Percentiles rank a stretch among this genome's conserved stretches.
Conservation (phyloP, 2,113 vertebrate genomes). For the Sphyrna mokarran region DNA sequence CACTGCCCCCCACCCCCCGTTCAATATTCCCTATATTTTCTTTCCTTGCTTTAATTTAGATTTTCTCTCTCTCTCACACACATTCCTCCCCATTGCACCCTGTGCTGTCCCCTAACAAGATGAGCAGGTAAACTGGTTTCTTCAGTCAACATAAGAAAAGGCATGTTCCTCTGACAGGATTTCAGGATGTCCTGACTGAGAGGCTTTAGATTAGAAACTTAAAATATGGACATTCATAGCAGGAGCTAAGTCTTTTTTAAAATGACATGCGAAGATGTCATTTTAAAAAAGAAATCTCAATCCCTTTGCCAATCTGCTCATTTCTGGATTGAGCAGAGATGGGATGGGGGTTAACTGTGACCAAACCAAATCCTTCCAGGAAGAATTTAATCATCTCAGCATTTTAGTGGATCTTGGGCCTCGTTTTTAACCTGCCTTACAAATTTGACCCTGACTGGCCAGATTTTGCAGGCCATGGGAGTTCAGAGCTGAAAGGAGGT, state of each 20-base stretch:
- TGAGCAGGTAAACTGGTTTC: too few relatives aligned
- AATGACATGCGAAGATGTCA: too few relatives aligned
- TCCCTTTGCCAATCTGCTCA: not conserved
- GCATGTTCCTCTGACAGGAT: too few relatives aligned
- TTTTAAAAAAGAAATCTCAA: not conserved
- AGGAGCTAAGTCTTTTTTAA: too few relatives aligned
- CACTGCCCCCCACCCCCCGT: not conserved
- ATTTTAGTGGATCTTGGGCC: too few relatives aligned
- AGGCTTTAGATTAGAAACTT: not conserved
- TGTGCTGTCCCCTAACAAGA: too few relatives aligned
- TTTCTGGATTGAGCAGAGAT: not conserved
- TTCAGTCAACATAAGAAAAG: too few relatives aligned
- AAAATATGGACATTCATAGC: not conserved
- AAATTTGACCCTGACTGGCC: not conserved
- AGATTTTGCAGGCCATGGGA: not conserved
- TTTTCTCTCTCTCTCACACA: not conserved
- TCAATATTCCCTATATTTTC: not conserved
- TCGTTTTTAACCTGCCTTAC: too few relatives aligned
- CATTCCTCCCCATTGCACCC: not conserved
- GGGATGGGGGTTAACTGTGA: not conserved
- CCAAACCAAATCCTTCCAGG: too few relatives aligned
- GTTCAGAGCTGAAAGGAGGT: not conserved
- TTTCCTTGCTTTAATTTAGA: not conserved
- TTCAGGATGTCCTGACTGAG: not conserved
- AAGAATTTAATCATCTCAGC: too few relatives aligned